These are phyloP conservation scores for Periophthalmodon schlosseri DNA, from an alignment of 2,113 vertebrate species.

Conservation along the genomic window DNA sequence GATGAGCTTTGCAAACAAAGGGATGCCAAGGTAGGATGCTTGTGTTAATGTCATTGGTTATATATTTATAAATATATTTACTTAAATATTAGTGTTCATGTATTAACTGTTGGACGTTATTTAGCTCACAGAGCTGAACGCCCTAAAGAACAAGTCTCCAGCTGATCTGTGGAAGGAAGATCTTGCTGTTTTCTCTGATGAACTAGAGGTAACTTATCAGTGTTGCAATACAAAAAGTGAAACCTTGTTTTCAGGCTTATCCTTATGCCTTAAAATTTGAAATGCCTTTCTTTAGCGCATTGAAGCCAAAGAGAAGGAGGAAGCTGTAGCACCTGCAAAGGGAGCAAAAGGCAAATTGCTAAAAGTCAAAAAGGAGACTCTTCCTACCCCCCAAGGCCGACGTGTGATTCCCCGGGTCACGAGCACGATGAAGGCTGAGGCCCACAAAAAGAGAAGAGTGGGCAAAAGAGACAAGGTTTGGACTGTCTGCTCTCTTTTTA, in stretches of 20 bases:
- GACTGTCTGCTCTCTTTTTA: neutral
- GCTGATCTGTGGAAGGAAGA: slow-evolving; percentile 91
- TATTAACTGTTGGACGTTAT: neutral
- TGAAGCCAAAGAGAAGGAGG: slow-evolving; percentile 84
- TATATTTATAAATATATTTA: neutral
- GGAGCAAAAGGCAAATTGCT: slow-evolving; percentile 72
- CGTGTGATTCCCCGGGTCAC: slow-evolving; percentile 89
- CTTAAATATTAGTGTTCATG: neutral
- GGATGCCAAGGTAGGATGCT: slow-evolving; percentile 82
- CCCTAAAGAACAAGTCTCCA: slow-evolving; percentile 82
- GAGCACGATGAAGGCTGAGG: slow-evolving; percentile 90
- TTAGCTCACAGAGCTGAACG: slow-evolving; percentile 78
- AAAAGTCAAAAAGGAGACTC: slow-evolving; percentile 83
- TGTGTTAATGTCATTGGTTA: neutral
- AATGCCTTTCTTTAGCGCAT: slow-evolving; percentile 60
- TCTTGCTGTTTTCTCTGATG: slow-evolving; percentile 86
- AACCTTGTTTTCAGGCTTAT: neutral
- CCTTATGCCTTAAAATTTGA: neutral
- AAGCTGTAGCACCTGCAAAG: slow-evolving; percentile 71
- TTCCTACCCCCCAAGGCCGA: slow-evolving; percentile 86
- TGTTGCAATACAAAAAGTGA: neutral
- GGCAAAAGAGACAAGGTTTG: slow-evolving; percentile 83
- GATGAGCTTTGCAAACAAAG: slow-evolving; percentile 93
- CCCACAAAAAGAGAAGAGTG: slow-evolving; percentile 80
- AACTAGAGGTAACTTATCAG: slow-evolving; percentile 79